These are phyloP conservation scores for Chaetorhynchus papuensis DNA, from an alignment of 2,113 vertebrate species.

Conservation along the genomic window DNA sequence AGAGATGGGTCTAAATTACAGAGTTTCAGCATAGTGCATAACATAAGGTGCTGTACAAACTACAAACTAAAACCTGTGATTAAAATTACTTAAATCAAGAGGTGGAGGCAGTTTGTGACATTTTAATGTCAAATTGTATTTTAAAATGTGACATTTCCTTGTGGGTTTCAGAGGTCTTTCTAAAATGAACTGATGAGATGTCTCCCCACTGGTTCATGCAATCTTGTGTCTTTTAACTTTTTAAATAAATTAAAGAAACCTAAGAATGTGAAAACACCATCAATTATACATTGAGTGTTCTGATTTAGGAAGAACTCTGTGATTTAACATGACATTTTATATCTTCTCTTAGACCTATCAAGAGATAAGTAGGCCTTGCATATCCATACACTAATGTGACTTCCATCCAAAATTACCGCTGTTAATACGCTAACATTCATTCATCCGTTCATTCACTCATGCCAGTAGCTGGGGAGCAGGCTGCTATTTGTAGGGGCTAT, in stretches of 20 bases:
- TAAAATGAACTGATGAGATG: neutral
- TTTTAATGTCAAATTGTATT: conserved; percentile 7
- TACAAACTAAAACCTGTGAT: neutral
- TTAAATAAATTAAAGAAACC: neutral
- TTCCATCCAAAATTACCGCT: neutral
- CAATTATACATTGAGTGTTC: neutral
- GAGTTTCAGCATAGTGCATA: neutral
- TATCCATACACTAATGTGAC: neutral
- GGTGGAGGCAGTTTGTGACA: neutral
- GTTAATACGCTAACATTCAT: neutral
- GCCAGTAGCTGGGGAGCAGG: neutral
- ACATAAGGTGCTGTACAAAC: neutral
- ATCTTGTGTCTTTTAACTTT: neutral
- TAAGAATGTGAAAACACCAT: neutral
- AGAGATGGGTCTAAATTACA: neutral
- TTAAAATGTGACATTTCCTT: neutral
- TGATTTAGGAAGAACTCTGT: neutral
- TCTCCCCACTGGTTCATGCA: neutral
- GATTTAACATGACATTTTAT: neutral
- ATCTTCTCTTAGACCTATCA: neutral
- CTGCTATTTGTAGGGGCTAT: neutral
- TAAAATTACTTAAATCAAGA: neutral
- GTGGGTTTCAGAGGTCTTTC: neutral
- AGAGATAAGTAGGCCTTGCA: neutral
- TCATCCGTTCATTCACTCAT: neutral